These are phyloP conservation scores for Drosophila subquinaria DNA, from an alignment of 2,888 invertebrate genomes.

Conservation along the genomic window DNA sequence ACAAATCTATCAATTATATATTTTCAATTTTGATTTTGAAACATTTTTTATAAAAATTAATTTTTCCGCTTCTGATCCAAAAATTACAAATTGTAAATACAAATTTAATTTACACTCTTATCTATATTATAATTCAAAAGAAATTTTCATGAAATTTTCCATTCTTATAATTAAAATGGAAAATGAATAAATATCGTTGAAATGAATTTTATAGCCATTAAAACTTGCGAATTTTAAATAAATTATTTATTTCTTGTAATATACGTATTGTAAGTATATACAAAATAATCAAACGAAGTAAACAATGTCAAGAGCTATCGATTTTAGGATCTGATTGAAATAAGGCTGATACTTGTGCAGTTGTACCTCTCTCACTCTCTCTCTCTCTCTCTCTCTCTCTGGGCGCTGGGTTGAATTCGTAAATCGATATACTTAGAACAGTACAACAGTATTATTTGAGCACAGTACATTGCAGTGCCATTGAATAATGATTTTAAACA, in stretches of 20 bases:
- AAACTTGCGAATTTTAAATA: neutral
- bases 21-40: too few species aligned
- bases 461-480: neutral
- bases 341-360: neutral
- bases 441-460: neutral
- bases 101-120: too few species aligned
- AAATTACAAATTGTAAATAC: neutral
- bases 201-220: neutral
- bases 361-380: neutral
- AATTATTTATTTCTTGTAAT: neutral
- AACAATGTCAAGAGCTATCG: constrained; percentile 3
- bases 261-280: neutral
- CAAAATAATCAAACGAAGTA: constrained; percentile 3
- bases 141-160: too few species aligned
- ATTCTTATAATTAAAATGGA: too few species aligned
- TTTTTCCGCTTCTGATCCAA: neutral
- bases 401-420: neutral
- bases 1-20: too few species aligned
- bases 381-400: too few species aligned
- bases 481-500: neutral
- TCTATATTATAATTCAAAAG: too few species aligned
- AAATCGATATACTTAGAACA: neutral
- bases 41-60: neutral
- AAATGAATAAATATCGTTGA: too few species aligned
- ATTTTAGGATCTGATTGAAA: constrained; percentile 2